Conservation (phyloP, 2,113 vertebrate genomes). For the Dipodomys stephensi region DNA sequence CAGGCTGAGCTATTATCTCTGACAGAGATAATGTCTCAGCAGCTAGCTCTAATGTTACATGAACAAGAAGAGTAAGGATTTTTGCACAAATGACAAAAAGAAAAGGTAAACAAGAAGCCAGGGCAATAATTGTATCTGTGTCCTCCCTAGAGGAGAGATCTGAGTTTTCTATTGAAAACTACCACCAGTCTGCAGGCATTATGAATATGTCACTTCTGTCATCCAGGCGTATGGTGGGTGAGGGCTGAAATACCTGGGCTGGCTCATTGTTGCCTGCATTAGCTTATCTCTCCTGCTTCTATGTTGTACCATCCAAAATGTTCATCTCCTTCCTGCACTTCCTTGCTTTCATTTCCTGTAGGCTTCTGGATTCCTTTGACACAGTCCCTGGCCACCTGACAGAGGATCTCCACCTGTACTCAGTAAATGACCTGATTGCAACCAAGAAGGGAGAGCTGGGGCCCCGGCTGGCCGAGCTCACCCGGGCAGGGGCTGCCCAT, state of each 20-base stretch:
- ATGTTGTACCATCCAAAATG: too few relatives aligned
- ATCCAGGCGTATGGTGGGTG: neutral
- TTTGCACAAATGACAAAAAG: slow-evolving; percentile 15
- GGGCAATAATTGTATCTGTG: neutral
- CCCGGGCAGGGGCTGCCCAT: slow-evolving; percentile 91
- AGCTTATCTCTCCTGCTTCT: neutral
- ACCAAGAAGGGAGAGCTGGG: slow-evolving; percentile 93
- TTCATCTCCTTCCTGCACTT: neutral
- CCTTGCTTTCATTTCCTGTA: slow-evolving; percentile 68
- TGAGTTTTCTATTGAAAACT: neutral
- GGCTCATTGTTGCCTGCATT: neutral
- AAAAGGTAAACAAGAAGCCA: slow-evolving; percentile 13
- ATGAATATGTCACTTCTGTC: slow-evolving; percentile 8
- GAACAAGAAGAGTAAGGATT: neutral
- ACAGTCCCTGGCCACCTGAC: slow-evolving; percentile 94
- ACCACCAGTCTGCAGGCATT: neutral
- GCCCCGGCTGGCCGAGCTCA: slow-evolving; percentile 91
- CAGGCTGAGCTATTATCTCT: neutral
- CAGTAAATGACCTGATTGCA: slow-evolving; percentile 91
- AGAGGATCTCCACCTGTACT: slow-evolving; percentile 97
- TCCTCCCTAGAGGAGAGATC: neutral
- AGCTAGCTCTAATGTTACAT: neutral
- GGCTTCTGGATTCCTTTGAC: slow-evolving; percentile 95
- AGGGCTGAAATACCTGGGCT: neutral
- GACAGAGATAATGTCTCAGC: neutral